Percentiles rank a stretch among this genome's conserved stretches.
Conservation (phyloP, 2,888 invertebrate species). For the Omphaloscelis lunosa region DNA sequence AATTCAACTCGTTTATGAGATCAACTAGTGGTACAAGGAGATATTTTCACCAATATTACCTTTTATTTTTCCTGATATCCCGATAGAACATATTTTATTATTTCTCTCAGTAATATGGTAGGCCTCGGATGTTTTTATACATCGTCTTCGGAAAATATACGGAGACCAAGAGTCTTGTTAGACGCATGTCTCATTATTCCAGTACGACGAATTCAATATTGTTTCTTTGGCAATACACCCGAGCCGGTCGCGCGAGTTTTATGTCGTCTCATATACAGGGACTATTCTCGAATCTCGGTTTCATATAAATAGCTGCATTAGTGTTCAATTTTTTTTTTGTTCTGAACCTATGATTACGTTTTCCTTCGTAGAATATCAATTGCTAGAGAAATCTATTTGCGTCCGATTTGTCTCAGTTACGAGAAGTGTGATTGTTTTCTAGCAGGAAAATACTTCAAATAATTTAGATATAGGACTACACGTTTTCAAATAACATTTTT, state of each 20-base stretch:
- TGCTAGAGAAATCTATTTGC: neutral
- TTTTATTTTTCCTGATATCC: conserved; percentile 52
- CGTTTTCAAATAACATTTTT: neutral
- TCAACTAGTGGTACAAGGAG: conserved; percentile 39
- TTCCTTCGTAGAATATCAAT: conserved; percentile 15
- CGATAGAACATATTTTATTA: conserved; percentile 53
- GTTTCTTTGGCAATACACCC: conserved; percentile 75
- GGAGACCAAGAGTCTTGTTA: conserved; percentile 68
- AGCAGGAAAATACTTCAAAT: conserved; percentile 15
- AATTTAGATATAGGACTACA: neutral
- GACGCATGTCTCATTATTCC: conserved; percentile 73
- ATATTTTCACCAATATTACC: conserved; percentile 50
- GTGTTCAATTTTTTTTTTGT: conserved; percentile 17
- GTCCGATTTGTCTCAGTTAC: neutral
- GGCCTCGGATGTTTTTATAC: conserved; percentile 58
- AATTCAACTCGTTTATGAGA: conserved; percentile 45
- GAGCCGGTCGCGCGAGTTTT: conserved; percentile 67
- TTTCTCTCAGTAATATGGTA: conserved; percentile 50
- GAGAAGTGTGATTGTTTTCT: conserved; percentile 10
- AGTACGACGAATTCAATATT: conserved; percentile 74
- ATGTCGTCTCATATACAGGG: conserved; percentile 58
- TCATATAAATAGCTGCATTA: conserved; percentile 33
- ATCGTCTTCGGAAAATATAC: conserved; percentile 56
- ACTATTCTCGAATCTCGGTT: conserved; percentile 62
- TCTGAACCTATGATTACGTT: conserved; percentile 1